Evolutionary conservation across 1,140 invertebrate genomes (phyloP), one percentile per base, ranked within the genome.

Genomic region (Drosophila sucinea): DNA sequence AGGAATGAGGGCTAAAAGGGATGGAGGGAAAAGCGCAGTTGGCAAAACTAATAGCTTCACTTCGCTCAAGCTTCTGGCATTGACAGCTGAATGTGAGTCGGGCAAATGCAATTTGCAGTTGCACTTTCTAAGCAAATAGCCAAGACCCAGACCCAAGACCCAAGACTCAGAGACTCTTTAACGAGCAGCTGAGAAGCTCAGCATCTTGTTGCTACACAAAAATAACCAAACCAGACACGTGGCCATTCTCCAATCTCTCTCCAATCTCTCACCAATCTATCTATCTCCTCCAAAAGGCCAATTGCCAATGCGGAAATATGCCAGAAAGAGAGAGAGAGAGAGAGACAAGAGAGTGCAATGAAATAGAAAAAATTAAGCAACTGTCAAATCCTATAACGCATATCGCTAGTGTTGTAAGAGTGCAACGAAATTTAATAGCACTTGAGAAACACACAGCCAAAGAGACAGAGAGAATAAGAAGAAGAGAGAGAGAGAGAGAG

Each of bases 41-140:
- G 55, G 62, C 78, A 78, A 68, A 77, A 79, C 76, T 79, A 79
- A 79, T 79, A 78, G 76, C 76, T 79, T 78, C 75, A 79, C 69
- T 79, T 78, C 75, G 72, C 69, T 79, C 76, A 73, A 61, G 75
- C 74, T 77, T 71, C 75, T 77, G 75, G 75, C 75, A 77, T 77
- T 77, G 75, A 77, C 75, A 77, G 75, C 75, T 77, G 77, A 77
- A 77, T 77, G 75, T 77, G 74, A 74, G 75, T 75, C 44, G 44
- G 75, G 75, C 75, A 77, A 79, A 79, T 79, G 76, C 76, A 79
- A 79, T 79, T 79, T 79, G 76, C 76, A 79, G 75, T 77, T 77
- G 70, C 75, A 63, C 63, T 78, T 79, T 78, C 76, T 68, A 78
- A 73, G 76, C 76, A 79, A 79, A 79, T 79, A 78, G 68, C 73